Evolutionary conservation across 2,888 invertebrate species (phyloP), one percentile per base, ranked within the genome.

Genomic region (Lacanobia wlatinum): DNA sequence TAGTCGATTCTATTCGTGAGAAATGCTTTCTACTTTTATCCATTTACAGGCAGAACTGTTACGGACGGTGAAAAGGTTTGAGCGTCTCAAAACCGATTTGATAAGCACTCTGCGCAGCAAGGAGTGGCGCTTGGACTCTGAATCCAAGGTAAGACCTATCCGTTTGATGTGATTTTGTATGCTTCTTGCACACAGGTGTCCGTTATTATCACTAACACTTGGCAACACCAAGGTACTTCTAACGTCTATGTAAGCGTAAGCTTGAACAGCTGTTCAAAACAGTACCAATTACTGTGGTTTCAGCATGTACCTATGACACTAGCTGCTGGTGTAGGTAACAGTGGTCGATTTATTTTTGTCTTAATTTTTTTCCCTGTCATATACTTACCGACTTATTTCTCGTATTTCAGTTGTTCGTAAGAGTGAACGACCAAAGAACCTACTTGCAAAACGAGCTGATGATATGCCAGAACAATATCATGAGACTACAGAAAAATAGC

Each of bases 101-200:
- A 92, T 96, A 75, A 96, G 96, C 81, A 96, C 96, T 8, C 86
- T 96, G 50, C 93, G 96, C 21, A 96, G 96, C 83, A 96, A 95
- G 79, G 96, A 96, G 80, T 96, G 96, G 96, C 94, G 96, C 10
- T 85, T 96, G 82, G 96, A 96, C 83, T 96, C 96, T 0, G 96
- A 96, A 89, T 96, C 96, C 1, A 96, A 96, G 94, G 96, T 96
- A 86, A 21, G 23, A 14, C 34, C 2, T 5, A 40, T 1, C 34
- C 23, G 1, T 7, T 8, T 55, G 8, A 18, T 28, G 1, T 23
- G 38, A 2, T 56, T 16, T 34, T 56, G 18, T 28, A 56, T 16
- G 28, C 14, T 1, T 18, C 28, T 55, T 18, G 28, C 8, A 18
- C 6, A 14, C 23, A 14, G 23, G 23, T 50, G 21, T 12, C 52